Evolutionary conservation across 2,113 vertebrate genomes (phyloP).

Genomic region (Megaceryle maxima): DNA sequence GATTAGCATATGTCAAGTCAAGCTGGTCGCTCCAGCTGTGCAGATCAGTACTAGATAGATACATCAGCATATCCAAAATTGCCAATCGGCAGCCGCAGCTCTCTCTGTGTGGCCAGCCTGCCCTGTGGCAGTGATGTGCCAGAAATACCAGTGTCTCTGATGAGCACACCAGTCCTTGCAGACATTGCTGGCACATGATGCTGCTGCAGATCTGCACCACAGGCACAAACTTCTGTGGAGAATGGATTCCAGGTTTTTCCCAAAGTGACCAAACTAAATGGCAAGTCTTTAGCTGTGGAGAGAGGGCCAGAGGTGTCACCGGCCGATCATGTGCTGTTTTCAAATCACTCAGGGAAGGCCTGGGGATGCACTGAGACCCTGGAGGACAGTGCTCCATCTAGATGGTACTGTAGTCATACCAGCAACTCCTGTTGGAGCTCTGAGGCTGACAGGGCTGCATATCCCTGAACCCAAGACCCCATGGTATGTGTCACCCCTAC

Average conservation of each 20-base stretch:
- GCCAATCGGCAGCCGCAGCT: neutral
- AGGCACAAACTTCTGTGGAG: neutral
- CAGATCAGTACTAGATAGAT: neutral
- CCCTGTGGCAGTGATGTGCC: fast-evolving
- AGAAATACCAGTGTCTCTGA: neutral
- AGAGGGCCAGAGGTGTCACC: neutral
- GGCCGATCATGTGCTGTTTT: neutral
- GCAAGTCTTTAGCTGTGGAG: neutral
- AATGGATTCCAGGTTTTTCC: neutral
- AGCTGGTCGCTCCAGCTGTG: neutral
- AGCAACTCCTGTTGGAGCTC: neutral
- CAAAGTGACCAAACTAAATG: neutral
- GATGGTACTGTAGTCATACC: neutral
- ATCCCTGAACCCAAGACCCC: neutral
- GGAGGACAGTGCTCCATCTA: neutral
- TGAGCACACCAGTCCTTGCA: fast-evolving
- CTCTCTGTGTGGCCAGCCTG: neutral
- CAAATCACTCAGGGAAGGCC: neutral
- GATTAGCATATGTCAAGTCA: neutral
- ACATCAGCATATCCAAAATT: neutral
- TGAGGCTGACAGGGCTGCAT: neutral
- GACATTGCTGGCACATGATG: fast-evolving
- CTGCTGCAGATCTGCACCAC: neutral
- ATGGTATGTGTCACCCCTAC: too few species aligned
- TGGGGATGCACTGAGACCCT: neutral